These are phyloP conservation scores for Nemoura dubitans DNA, from an alignment of 2,888 invertebrate genomes.

Conservation along the genomic window DNA sequence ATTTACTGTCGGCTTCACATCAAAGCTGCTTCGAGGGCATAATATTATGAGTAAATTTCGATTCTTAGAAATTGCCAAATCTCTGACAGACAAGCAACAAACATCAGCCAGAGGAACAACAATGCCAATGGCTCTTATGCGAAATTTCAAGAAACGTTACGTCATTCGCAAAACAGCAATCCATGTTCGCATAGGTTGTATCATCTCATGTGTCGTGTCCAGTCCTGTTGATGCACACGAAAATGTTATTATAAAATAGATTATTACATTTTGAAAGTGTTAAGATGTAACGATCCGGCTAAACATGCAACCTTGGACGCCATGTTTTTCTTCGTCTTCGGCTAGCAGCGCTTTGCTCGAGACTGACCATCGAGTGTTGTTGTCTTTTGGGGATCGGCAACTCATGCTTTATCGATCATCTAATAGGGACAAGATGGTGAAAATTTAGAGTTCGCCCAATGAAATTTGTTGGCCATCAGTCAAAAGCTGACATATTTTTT, in stretches of 20 bases:
- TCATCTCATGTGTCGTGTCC: not conserved
- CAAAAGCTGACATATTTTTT: too few species aligned
- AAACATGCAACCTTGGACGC: not conserved
- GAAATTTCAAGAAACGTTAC: not conserved
- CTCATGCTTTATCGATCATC: not conserved
- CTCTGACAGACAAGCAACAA: not conserved
- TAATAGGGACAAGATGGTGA: too few species aligned
- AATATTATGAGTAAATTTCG: not conserved
- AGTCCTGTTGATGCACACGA: not conserved
- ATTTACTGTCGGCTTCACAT: not conserved
- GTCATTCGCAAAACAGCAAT: not conserved
- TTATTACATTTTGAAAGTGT: conserved; percentile 3
- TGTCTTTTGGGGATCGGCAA: not conserved
- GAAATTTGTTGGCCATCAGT: too few species aligned
- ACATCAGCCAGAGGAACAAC: not conserved
- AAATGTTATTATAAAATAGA: not conserved
- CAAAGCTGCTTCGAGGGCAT: not conserved
- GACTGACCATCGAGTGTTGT: not conserved
- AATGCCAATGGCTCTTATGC: not conserved
- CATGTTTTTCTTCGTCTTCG: not conserved
- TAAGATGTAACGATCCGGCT: not conserved
- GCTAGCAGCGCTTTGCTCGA: not conserved
- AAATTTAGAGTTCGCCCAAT: too few species aligned
- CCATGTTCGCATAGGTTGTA: not conserved
- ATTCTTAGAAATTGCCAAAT: not conserved